phyloP scores from a whole-genome alignment of 1,140 invertebrate genomes.

The Temnothorax nylanderi region DNA sequence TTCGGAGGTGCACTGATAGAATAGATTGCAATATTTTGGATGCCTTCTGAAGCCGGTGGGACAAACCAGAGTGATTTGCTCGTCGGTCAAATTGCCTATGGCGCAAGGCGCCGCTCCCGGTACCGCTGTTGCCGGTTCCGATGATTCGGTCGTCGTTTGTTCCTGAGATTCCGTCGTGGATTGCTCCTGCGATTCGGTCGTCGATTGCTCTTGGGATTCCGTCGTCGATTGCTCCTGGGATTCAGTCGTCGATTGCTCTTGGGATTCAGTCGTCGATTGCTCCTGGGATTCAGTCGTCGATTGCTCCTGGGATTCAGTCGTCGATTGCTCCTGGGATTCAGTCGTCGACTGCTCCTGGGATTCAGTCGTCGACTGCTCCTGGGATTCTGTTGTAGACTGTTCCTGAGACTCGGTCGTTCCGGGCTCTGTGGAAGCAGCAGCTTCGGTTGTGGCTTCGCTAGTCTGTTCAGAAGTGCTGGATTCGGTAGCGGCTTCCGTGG shows the following conservation, averaged over 20 bases:
- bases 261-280: constrained; percentile 18
- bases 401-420: neutral
- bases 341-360: constrained; percentile 49
- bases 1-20: constrained; percentile 92
- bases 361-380: constrained; percentile 8
- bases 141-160: constrained; percentile 54
- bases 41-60: constrained; percentile 93
- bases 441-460: constrained; percentile 49
- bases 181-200: constrained; percentile 19
- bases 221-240: constrained; percentile 37
- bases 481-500: constrained; percentile 20
- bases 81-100: constrained; percentile 84
- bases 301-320: constrained; percentile 28
- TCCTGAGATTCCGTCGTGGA: constrained; percentile 52
- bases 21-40: constrained; percentile 93
- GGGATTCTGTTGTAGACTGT: constrained; percentile 41
- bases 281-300: constrained; percentile 46
- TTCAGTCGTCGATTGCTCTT: constrained; percentile 37
- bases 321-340: constrained; percentile 28
- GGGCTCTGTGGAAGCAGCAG: neutral
- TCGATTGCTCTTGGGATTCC: constrained; percentile 31
- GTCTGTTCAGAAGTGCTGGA: constrained; percentile 49
- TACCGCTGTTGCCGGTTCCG: constrained; percentile 41
- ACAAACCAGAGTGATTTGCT: constrained; percentile 91
- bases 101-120: constrained; percentile 69